A percentile compares a stretch with the other conserved stretches of the same genome.
Conservation (phyloP, 2,888 invertebrate genomes). For the Chironomus riparius region DNA sequence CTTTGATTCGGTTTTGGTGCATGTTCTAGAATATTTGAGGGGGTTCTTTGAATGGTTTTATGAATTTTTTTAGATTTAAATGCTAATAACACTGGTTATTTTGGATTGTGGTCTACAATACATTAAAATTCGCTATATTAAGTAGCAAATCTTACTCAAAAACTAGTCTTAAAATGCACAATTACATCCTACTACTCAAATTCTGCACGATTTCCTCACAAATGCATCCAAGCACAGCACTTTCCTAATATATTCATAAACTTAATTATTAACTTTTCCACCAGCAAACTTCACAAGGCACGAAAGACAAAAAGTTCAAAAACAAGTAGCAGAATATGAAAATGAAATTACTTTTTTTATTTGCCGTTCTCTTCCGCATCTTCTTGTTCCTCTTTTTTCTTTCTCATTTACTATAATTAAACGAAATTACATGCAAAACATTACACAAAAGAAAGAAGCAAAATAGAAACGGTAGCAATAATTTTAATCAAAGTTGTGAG, state of each 20-base stretch:
- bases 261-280: slow-evolving; percentile 6
- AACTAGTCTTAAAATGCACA: too few relatives aligned
- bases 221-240: neutral
- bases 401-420: neutral
- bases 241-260: neutral
- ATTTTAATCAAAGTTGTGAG: slow-evolving; percentile 21
- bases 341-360: neutral
- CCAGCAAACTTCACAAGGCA: neutral
- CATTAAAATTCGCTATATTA: too few relatives aligned
- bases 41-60: too few relatives aligned
- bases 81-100: too few relatives aligned
- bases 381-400: too few relatives aligned
- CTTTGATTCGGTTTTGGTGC: too few relatives aligned
- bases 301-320: neutral
- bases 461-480: neutral
- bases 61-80: too few relatives aligned
- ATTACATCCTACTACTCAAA: too few relatives aligned
- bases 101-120: too few relatives aligned
- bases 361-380: neutral
- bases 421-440: neutral
- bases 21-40: too few relatives aligned
- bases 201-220: too few relatives aligned
- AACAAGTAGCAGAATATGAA: neutral
- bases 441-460: neutral
- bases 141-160: too few relatives aligned